Base-by-base conservation (phyloP, 2,888 invertebrate species). In the Drosophila silvestris region DNA sequence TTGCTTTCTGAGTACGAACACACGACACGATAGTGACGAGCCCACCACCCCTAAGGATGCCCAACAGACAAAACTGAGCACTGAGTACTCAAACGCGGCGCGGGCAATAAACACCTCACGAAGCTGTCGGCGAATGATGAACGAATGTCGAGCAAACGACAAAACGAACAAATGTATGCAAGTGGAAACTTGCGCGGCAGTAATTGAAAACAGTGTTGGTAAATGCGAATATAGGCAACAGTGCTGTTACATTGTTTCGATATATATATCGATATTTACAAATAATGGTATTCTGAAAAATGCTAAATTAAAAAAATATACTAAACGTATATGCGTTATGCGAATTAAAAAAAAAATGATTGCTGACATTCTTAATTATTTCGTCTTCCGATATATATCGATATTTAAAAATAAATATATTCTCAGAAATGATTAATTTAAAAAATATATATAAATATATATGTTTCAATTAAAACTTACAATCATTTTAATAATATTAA, bases 121-220 rank as follows among this genome's bases (percentile, higher is more conserved):
- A 69, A 64, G 70, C 67, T 68, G 76, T 79, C 79, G 71, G 78
- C 79, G 62, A 65, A 76, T 79, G 62, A 79, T 51, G 68, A 76
- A 53, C 79, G 78, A 79, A 79, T 78, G 75, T 56, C 39, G 30
- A 70, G 50, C 5, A 41, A 2, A 26, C 50, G 62, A 60, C 22
- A 41, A 68, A 58, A 66, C 66, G 70, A 68, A 67, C 51, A 59
- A 54, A 59, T 28, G 30, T 35, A 47, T n/a, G 41, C n/a, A 44
- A 22, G 44, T 44, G n/a, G 19, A 64, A 63, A 61, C 61, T 77
- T 66, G 59, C 79, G 71, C 65, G 69, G 71, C 71, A 26, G 35
- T 60, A 39, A 75, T 75, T 74, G 37, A 56, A 64, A 44, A 14
- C 7, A 50, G 78, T 77, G 73, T 58, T 73, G 53, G 26, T 39